These are phyloP conservation scores for Neoitamus cyanurus DNA, from an alignment of 2,888 invertebrate species.

Conservation along the genomic window DNA sequence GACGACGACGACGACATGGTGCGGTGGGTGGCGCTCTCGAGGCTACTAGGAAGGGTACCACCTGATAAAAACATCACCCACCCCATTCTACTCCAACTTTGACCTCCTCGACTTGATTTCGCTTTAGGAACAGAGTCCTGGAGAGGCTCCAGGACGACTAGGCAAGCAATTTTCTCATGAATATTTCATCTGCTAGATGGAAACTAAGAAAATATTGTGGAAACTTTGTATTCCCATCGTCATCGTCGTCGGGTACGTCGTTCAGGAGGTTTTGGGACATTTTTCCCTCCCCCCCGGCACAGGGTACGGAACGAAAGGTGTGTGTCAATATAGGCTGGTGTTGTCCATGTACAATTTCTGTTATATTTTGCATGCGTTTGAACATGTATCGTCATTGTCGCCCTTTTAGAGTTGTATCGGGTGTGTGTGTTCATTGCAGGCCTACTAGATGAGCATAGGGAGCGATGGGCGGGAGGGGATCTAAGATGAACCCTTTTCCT, in stretches of 20 bases:
- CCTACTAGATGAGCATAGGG: too few species aligned
- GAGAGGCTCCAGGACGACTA: neutral
- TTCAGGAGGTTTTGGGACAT: neutral
- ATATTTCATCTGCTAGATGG: slow-evolving; percentile 13
- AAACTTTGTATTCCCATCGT: neutral
- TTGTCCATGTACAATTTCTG: neutral
- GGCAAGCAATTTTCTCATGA: slow-evolving; percentile 10
- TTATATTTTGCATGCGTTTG: neutral
- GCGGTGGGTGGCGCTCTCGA: neutral
- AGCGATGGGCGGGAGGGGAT: too few species aligned
- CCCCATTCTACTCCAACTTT: neutral
- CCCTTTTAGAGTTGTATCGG: neutral
- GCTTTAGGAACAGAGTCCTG: neutral
- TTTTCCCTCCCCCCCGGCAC: neutral
- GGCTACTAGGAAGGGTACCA: neutral
- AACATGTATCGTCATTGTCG: neutral
- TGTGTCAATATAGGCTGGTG: neutral
- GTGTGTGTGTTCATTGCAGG: neutral
- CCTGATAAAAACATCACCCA: neutral
- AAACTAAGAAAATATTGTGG: slow-evolving; percentile 20
- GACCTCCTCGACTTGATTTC: neutral
- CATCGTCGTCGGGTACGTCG: neutral
- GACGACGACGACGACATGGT: too few species aligned
- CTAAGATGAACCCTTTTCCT: too few species aligned
- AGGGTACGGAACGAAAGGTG: neutral